A percentile compares a stretch with the other conserved stretches of the same genome.
These are phyloP conservation scores for Galeopsomyia nigrocyanea DNA, from an alignment of 2,888 invertebrate genomes.

Conservation along the genomic window DNA sequence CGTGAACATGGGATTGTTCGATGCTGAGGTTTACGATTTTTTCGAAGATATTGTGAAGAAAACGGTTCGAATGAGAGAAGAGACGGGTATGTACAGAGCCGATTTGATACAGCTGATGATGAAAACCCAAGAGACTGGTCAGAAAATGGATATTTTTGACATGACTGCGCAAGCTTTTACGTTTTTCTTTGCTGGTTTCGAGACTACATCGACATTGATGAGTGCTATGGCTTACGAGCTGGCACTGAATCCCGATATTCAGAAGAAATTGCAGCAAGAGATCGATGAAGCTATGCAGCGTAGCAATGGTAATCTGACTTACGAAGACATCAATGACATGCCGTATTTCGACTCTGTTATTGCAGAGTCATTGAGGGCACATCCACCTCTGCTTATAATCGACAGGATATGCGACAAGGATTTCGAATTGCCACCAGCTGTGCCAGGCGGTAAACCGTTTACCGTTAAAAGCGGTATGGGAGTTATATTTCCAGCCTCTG, in stretches of 20 bases:
- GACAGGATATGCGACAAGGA: conserved; percentile 61
- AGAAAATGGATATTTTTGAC: conserved; percentile 59
- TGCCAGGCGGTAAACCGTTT: conserved; percentile 58
- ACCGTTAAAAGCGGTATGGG: conserved; percentile 58
- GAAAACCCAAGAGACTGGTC: conserved; percentile 63
- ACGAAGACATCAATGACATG: conserved; percentile 68
- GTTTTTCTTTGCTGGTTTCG: conserved; percentile 59
- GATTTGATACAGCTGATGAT: conserved; percentile 75
- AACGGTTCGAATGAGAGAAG: conserved; percentile 52
- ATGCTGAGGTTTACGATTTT: conserved; percentile 22
- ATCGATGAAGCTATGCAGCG: conserved; percentile 58
- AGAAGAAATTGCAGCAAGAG: conserved; percentile 63
- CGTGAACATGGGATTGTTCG: background rate
- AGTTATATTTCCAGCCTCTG: conserved; percentile 61
- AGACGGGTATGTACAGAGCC: conserved; percentile 65
- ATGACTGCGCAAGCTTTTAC: conserved; percentile 62
- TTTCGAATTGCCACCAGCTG: conserved; percentile 60
- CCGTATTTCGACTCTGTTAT: conserved; percentile 73
- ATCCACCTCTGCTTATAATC: conserved; percentile 38
- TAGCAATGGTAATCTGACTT: conserved; percentile 63
- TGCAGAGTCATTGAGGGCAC: conserved; percentile 56
- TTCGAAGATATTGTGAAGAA: conserved; percentile 49
- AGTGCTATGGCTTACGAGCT: conserved; percentile 55
- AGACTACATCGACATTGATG: conserved; percentile 56
- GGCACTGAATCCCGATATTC: conserved; percentile 54